Base-by-base conservation (phyloP, 2,113 vertebrate genomes). In the Apodemus sylvaticus region DNA sequence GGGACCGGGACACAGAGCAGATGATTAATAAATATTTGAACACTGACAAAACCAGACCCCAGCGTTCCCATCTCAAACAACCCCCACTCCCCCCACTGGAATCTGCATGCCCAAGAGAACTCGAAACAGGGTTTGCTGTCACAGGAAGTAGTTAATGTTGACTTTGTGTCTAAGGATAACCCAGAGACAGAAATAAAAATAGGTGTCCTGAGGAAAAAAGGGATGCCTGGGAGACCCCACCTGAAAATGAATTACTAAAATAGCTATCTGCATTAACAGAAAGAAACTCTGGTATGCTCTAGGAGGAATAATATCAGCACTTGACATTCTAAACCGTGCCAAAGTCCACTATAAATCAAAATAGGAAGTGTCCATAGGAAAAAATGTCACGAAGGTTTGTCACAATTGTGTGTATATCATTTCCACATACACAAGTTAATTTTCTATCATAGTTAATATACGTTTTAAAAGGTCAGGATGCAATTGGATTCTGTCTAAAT, bases 131-230 rank as follows among this genome's bases (percentile, higher is more conserved):
- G 77, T 88, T 77, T 95, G 19, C 60, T 95, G 45, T 92, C 71
- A 92, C n/a, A 60, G 76, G 79, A 87, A 53, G 51, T 68, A 66
- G 29, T 71, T 90, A 60, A 81, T 22, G 7, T 55, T 81, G 62
- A 92, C 26, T 96, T 94, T 79, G 64, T 90, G 74, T 51, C 87
- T 79, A 95, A 94, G 19, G 42, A 85, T 94, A 95, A 95, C 85
- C 89, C 90, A 95, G 60, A 91, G 20, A 79, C 62, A 12, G 74
- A 95, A 92, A 90, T 87, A 93, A 92, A 94, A 92, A 90, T 88
- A 53, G 20, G 5, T 76, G 26, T 68, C n/a, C 58, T 68, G 62
- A 68, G 74, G 11, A 36, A 45, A 95, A 95, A 95, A 87, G 39
- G 36, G 7, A 86, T 86, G 60, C 29, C 74, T 55, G 39, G 81